phyloP scores from a whole-genome alignment of 2,797 vertebrate genomes.

The Pagetopsis macropterus region DNA sequence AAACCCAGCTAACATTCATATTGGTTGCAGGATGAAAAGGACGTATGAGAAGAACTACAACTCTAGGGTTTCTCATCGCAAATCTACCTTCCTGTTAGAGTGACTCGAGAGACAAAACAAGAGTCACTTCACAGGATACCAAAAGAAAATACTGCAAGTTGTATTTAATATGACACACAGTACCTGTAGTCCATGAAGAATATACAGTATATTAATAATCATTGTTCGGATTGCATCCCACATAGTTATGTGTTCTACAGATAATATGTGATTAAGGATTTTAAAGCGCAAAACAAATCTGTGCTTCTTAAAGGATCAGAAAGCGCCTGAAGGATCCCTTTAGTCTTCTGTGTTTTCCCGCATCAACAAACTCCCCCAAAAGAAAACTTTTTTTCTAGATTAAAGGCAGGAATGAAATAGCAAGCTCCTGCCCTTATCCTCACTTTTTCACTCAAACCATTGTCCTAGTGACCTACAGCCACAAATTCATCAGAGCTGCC shows the following conservation, averaged over 20 bases:
- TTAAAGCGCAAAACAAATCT: slow-evolving; percentile 70
- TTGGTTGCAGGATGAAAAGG: slow-evolving; percentile 46
- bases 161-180: slow-evolving; percentile 14
- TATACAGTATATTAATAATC: slow-evolving; percentile 29
- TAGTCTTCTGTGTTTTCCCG: slow-evolving; percentile 61
- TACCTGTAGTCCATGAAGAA: slow-evolving; percentile 22
- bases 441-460: slow-evolving; percentile 42
- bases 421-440: slow-evolving; percentile 21
- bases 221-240: slow-evolving; percentile 54
- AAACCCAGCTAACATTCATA: slow-evolving; percentile 65
- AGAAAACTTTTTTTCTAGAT: slow-evolving; percentile 44
- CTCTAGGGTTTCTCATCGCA: slow-evolving; percentile 36
- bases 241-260: slow-evolving; percentile 42
- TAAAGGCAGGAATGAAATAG: slow-evolving; percentile 42
- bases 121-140: not conserved
- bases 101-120: slow-evolving; percentile 14
- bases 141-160: not conserved
- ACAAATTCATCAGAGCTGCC: slow-evolving; percentile 76
- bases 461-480: slow-evolving; percentile 81
- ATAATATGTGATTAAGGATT: slow-evolving; percentile 69
- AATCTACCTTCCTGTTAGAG: slow-evolving; percentile 37
- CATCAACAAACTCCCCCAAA: slow-evolving; percentile 48
- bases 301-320: slow-evolving; percentile 77
- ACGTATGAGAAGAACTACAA: slow-evolving; percentile 28
- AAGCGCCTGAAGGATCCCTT: slow-evolving; percentile 59